Conservation (phyloP, 1,140 invertebrate species). For the Plutomurus gul region DNA sequence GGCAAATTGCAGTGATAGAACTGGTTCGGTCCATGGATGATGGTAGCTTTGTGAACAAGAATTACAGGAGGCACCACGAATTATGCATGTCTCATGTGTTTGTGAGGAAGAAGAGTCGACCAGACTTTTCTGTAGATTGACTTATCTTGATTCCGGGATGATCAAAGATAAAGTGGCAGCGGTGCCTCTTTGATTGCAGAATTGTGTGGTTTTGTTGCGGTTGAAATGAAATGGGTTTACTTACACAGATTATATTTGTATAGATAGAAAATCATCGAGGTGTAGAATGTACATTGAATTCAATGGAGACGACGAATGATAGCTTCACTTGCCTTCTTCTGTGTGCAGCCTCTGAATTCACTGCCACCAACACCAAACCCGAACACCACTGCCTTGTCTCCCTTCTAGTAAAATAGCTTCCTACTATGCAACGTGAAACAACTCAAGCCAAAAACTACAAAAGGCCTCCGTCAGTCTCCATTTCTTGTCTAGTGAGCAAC, state of each 20-base stretch:
- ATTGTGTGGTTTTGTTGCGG: slow-evolving; percentile 23
- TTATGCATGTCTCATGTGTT: not conserved
- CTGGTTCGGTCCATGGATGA: too few relatives aligned
- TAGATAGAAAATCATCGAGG: slow-evolving; percentile 17
- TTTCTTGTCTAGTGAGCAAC: too few relatives aligned
- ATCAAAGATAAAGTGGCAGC: slow-evolving; percentile 4
- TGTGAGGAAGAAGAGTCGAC: not conserved
- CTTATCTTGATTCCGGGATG: slow-evolving; percentile 23
- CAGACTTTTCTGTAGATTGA: slow-evolving; percentile 18
- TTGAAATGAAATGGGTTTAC: slow-evolving; percentile 29
- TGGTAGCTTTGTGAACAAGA: not conserved
- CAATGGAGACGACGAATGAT: too few relatives aligned
- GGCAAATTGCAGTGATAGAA: too few relatives aligned
- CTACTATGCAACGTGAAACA: too few relatives aligned
- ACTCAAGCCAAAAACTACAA: too few relatives aligned
- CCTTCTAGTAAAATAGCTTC: too few relatives aligned
- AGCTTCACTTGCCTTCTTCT: too few relatives aligned
- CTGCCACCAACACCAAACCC: too few relatives aligned
- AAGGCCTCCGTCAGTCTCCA: too few relatives aligned
- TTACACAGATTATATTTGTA: slow-evolving; percentile 19
- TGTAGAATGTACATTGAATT: slow-evolving; percentile 20
- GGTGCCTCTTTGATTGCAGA: slow-evolving; percentile 22
- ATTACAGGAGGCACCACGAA: not conserved
- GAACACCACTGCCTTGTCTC: too few relatives aligned
- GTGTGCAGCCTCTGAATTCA: too few relatives aligned